Evolutionary conservation across 2,888 invertebrate genomes (phyloP), one percentile per base, ranked within the genome.

Genomic region (Chrysolina oricalcia): DNA sequence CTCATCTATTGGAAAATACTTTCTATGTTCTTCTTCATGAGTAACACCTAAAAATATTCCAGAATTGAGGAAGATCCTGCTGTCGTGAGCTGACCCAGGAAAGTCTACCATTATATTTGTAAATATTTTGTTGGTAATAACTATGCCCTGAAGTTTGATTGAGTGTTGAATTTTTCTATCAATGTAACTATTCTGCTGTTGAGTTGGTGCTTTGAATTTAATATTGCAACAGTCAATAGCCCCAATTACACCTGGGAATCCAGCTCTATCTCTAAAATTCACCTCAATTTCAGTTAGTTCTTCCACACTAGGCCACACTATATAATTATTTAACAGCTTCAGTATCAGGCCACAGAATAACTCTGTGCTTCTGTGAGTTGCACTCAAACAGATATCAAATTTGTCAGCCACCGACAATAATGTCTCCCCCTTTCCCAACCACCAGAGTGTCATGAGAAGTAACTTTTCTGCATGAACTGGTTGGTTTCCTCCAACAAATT

Each of bases 191-290:
- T 64, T 53, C 27, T 72, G 72, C n/a, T 72, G 72, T n/a, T 4
- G 15, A 13, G 27, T 13, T 48, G 72, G 72, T n/a, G 27, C n/a
- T n/a, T n/a, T n/a, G n/a, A n/a, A n/a, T n/a, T n/a, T n/a, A n/a
- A n/a, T n/a, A n/a, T n/a, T n/a, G 41, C 72, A 72, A 27, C 72
- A n/a, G 53, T 72, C 72, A 35, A 65, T 72, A 15, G 72, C 65
- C n/a, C 69, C 69, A 50, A 69, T 43, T 13, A 69, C 50, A 66
- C 66, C 66, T 66, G 63, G 63, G 27, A 63, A 63, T 35, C 40
- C 27, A 63, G 63, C 63, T n/a, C 40, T 63, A 15, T 63, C 23
- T 63, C 63, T 63, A 17, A 63, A 63, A 63, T 63, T 41, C 19
- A 21, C 41, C 21, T 66, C 66, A n/a, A 66, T 43, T 19, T 3